A percentile compares a stretch with the other conserved stretches of the same genome.
Evolutionary conservation across 2,797 vertebrate species (phyloP).

Genomic region (Epinephelus malabaricus): DNA sequence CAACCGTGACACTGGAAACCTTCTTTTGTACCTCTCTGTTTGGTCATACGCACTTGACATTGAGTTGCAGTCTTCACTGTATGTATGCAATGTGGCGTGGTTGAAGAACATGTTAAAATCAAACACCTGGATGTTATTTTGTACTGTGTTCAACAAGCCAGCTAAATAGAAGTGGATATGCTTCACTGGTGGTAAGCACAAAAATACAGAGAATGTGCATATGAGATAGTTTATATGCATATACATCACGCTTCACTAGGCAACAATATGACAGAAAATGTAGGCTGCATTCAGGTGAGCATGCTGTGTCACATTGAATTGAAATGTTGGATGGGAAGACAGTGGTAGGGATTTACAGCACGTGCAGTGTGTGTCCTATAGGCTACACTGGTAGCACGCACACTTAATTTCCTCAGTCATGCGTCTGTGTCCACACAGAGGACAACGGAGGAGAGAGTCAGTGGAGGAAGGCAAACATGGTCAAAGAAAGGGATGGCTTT

Average conservation of each 20-base stretch:
- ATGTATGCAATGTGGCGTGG: not conserved
- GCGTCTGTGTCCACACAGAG: slow-evolving; percentile 38
- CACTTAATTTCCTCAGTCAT: slow-evolving; percentile 57
- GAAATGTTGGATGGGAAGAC: slow-evolving; percentile 5
- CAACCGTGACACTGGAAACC: not conserved
- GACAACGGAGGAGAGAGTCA: not conserved
- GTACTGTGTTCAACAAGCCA: not conserved
- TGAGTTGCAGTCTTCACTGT: not conserved
- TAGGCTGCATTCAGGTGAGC: slow-evolving; percentile 7
- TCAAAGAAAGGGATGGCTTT: slow-evolving; percentile 20
- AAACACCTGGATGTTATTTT: slow-evolving; percentile 7
- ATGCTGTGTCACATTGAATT: slow-evolving; percentile 24
- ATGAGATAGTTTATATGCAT: not conserved
- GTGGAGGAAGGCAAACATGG: slow-evolving; percentile 24
- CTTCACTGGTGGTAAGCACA: not conserved
- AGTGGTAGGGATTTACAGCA: slow-evolving; percentile 1
- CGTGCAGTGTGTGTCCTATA: slow-evolving; percentile 28
- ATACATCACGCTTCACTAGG: slow-evolving; percentile 8
- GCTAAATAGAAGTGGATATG: not conserved
- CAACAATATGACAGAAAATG: slow-evolving; percentile 8
- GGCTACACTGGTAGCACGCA: slow-evolving; percentile 23
- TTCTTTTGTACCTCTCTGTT: not conserved
- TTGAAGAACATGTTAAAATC: not conserved
- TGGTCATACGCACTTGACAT: not conserved
- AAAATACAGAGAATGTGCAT: not conserved